phyloP scores from a whole-genome alignment of 2,113 vertebrate species.

The Pipra filicauda region DNA sequence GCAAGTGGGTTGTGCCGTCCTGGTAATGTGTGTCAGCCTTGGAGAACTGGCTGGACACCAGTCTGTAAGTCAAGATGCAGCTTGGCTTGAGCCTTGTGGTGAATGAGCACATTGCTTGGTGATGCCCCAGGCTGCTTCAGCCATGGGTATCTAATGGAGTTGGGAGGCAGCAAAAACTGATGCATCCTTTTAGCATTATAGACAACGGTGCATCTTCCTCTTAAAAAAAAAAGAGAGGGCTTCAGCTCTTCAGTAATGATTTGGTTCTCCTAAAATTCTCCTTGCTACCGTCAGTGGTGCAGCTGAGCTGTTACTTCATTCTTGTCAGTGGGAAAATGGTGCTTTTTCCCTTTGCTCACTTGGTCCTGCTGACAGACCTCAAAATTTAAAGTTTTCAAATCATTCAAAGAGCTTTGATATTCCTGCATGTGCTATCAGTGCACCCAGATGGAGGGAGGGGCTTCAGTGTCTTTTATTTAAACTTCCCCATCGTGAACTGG shows the following conservation, averaged over 20 bases:
- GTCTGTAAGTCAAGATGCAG: neutral
- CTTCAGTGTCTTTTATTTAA: neutral
- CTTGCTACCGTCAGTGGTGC: neutral
- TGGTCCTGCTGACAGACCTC: neutral
- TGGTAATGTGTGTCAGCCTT: neutral
- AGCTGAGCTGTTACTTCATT: neutral
- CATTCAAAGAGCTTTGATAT: neutral
- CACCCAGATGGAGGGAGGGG: neutral
- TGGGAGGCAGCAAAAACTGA: neutral
- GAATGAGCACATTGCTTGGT: neutral
- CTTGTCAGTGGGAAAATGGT: neutral
- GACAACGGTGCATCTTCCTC: neutral
- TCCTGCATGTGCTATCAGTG: neutral
- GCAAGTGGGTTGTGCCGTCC: neutral
- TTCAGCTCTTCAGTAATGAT: neutral
- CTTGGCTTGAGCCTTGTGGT: neutral
- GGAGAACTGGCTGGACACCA: neutral
- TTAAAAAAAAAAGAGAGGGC: fast-evolving
- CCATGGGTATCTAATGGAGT: fast-evolving
- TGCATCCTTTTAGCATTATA: neutral
- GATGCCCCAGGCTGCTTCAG: neutral
- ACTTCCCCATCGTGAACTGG: neutral
- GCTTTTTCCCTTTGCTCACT: neutral
- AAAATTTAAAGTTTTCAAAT: neutral
- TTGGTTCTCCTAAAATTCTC: neutral